phyloP scores from a whole-genome alignment of 1,140 invertebrate genomes.

The Lepidurus arcticus region DNA sequence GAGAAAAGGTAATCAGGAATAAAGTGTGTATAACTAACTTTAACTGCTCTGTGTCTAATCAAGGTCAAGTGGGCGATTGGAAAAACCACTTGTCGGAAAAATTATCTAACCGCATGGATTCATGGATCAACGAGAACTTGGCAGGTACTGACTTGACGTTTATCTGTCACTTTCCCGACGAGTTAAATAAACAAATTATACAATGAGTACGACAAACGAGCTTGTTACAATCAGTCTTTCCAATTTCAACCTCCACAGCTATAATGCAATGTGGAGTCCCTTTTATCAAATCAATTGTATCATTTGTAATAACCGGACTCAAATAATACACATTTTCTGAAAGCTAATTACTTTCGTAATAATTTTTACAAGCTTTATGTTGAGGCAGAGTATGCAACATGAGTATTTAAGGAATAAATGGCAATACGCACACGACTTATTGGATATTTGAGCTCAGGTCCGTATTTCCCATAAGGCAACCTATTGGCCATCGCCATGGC shows the following conservation, averaged over 20 bases:
- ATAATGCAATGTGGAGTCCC: too few species aligned
- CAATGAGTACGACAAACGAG: neutral
- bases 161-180: neutral
- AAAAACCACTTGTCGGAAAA: slow-evolving; percentile 67
- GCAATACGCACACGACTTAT: too few species aligned
- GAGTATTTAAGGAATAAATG: too few species aligned
- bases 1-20: neutral
- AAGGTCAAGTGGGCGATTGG: slow-evolving; percentile 75
- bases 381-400: too few species aligned
- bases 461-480: too few species aligned
- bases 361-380: too few species aligned
- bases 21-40: neutral
- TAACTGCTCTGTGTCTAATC: neutral
- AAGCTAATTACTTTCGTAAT: too few species aligned
- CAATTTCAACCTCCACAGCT: neutral
- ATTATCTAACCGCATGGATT: slow-evolving; percentile 60
- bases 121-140: slow-evolving; percentile 63
- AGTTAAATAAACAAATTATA: neutral
- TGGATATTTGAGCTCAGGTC: too few species aligned
- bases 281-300: too few species aligned
- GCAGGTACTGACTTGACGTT: slow-evolving; percentile 52
- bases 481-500: too few species aligned
- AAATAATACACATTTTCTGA: too few species aligned
- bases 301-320: too few species aligned
- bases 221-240: neutral